A percentile compares a stretch with the other conserved stretches of the same genome.
Conservation (phyloP, 2,888 invertebrate genomes). For the Polyommatus iphigenia region DNA sequence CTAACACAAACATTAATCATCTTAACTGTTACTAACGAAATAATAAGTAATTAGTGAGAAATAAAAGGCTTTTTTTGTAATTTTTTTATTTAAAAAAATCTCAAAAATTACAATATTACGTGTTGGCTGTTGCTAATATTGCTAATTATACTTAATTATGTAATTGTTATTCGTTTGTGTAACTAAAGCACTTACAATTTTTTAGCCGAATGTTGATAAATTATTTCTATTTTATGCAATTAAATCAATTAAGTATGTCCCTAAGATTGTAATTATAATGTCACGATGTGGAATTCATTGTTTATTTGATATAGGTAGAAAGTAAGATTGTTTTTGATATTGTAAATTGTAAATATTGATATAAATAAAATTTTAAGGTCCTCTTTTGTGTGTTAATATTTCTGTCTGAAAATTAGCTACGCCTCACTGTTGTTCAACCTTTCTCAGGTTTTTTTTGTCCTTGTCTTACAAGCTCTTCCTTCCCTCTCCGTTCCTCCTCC, state of each 20-base stretch:
- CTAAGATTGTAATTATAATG: background rate
- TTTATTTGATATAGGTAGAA: slow-evolving; percentile 10
- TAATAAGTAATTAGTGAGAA: no score
- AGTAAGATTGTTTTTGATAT: slow-evolving; percentile 28
- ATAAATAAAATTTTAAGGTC: slow-evolving; percentile 21
- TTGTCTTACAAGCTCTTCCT: background rate
- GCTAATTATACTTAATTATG: background rate
- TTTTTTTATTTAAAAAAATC: no score
- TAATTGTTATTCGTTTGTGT: background rate
- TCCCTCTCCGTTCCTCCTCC: no score
- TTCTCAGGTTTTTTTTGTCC: background rate
- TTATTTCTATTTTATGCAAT: background rate
- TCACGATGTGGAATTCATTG: background rate
- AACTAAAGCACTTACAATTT: background rate
- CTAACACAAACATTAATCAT: no score
- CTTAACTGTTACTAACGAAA: no score
- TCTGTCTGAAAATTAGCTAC: no score
- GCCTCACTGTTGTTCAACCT: background rate
- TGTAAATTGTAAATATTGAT: slow-evolving; percentile 28
- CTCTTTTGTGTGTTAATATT: background rate
- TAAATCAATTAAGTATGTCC: background rate
- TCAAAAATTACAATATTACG: background rate
- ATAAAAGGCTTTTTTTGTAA: no score
- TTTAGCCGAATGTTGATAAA: background rate
- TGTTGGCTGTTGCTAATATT: background rate